Evolutionary conservation across 2,113 vertebrate species (phyloP).

Genomic region (Ibidorhyncha struthersii): DNA sequence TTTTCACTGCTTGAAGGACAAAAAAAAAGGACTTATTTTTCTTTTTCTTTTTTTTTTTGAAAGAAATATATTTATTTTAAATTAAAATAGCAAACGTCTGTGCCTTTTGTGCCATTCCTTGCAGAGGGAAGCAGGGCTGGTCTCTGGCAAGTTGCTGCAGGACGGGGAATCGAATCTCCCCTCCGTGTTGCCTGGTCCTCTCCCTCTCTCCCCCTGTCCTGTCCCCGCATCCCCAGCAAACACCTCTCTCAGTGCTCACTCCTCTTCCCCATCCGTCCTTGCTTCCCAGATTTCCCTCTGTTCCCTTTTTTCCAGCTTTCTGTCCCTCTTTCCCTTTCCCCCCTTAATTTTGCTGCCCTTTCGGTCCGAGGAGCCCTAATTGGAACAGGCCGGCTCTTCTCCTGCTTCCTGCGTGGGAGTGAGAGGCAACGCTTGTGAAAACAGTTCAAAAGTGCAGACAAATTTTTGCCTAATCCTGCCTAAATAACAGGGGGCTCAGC

Average conservation of each 20-base stretch:
- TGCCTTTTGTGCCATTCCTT: neutral
- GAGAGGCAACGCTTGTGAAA: constrained; percentile 78
- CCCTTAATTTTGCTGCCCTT: neutral
- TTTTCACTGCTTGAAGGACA: constrained; percentile 60
- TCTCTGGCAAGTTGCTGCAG: constrained; percentile 2
- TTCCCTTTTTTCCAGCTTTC: neutral
- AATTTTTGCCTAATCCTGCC: constrained; percentile 79
- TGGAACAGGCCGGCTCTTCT: constrained; percentile 73
- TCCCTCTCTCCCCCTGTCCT: neutral
- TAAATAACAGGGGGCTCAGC: constrained; percentile 74
- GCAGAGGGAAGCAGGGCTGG: neutral
- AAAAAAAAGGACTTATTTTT: neutral
- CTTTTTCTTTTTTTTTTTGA: neutral
- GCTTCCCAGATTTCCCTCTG: neutral
- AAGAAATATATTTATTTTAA: constrained; percentile 68
- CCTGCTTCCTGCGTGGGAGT: constrained; percentile 81
- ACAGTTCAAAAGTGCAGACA: constrained; percentile 85
- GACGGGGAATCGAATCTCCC: neutral
- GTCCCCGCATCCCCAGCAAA: neutral
- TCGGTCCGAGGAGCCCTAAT: constrained; percentile 6
- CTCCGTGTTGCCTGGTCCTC: neutral
- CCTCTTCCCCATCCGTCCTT: neutral
- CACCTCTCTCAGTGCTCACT: neutral
- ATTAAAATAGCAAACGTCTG: constrained; percentile 53
- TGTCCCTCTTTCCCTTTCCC: neutral